Conservation (phyloP, 2,888 invertebrate species). For the Frankliniella intonsa region DNA sequence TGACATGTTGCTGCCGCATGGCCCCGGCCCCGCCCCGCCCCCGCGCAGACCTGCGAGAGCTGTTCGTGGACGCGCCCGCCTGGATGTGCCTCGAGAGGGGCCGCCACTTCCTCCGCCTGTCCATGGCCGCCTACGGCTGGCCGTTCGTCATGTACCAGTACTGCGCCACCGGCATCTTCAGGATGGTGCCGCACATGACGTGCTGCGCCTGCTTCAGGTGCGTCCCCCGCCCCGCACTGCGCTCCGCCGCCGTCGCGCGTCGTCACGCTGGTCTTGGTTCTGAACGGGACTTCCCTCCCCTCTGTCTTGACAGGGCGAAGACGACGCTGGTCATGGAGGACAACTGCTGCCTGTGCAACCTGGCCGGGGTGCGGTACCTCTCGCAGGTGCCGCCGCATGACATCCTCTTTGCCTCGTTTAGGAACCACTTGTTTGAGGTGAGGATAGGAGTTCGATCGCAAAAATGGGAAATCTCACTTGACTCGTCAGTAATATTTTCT, state of each 20-base stretch:
- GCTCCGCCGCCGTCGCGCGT: background rate
- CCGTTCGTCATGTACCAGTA: constrained; percentile 75
- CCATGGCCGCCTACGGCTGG: constrained; percentile 85
- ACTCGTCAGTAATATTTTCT: background rate
- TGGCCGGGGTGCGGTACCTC: constrained; percentile 75
- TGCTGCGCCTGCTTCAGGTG: constrained; percentile 70
- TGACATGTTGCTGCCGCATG: too few relatives aligned
- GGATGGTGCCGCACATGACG: constrained; percentile 61
- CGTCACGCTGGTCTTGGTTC: background rate
- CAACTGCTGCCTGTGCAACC: constrained; percentile 84
- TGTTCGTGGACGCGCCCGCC: constrained; percentile 61
- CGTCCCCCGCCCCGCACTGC: constrained; percentile 38
- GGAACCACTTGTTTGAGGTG: constrained; percentile 79
- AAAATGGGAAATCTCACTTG: background rate
- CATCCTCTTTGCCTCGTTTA: constrained; percentile 79
- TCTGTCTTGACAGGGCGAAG: constrained; percentile 43
- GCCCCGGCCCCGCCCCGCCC: too few relatives aligned
- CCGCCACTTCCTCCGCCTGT: constrained; percentile 70
- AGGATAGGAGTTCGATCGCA: constrained; percentile 36
- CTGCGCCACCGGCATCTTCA: constrained; percentile 69
- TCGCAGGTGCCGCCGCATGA: constrained; percentile 71
- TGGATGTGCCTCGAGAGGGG: constrained; percentile 81
- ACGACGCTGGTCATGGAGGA: constrained; percentile 70
- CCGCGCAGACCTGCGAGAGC: constrained; percentile 48
- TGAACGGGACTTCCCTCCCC: background rate